These are phyloP conservation scores for Trypoxylus dichotomus DNA, from an alignment of 1,140 invertebrate genomes.

Conservation along the genomic window DNA sequence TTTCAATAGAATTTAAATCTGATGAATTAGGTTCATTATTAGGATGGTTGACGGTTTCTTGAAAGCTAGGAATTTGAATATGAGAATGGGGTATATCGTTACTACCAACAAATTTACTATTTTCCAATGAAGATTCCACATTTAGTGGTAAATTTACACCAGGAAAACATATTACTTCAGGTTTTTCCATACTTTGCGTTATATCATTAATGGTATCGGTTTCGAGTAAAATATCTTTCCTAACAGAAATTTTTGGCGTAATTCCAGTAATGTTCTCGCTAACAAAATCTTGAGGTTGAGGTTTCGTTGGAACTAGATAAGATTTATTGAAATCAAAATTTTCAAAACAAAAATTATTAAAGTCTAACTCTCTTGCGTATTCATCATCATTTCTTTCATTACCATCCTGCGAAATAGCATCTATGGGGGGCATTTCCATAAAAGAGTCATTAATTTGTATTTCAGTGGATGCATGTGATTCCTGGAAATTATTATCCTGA, in stretches of 20 bases:
- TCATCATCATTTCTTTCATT: neutral
- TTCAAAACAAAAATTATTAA: slow-evolving; percentile 23
- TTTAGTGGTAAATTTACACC: neutral
- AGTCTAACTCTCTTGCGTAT: slow-evolving; percentile 3
- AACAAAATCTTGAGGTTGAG: neutral
- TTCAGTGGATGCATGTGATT: neutral
- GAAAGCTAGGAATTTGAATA: neutral
- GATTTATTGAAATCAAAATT: slow-evolving; percentile 30
- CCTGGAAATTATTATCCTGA: neutral
- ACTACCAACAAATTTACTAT: neutral
- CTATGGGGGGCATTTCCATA: no score
- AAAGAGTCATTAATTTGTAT: neutral
- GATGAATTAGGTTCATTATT: neutral
- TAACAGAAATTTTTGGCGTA: slow-evolving; percentile 6
- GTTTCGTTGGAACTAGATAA: slow-evolving; percentile 4
- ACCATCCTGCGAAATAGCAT: neutral
- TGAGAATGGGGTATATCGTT: neutral
- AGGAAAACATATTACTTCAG: neutral
- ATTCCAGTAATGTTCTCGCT: neutral
- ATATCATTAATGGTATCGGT: neutral
- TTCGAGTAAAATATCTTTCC: slow-evolving; percentile 14
- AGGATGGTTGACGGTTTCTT: neutral
- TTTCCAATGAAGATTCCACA: neutral
- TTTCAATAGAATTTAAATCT: neutral
- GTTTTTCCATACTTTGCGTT: neutral